Base-by-base conservation (phyloP, 2,888 invertebrate species). In the Heteromyza rotundicornis region DNA sequence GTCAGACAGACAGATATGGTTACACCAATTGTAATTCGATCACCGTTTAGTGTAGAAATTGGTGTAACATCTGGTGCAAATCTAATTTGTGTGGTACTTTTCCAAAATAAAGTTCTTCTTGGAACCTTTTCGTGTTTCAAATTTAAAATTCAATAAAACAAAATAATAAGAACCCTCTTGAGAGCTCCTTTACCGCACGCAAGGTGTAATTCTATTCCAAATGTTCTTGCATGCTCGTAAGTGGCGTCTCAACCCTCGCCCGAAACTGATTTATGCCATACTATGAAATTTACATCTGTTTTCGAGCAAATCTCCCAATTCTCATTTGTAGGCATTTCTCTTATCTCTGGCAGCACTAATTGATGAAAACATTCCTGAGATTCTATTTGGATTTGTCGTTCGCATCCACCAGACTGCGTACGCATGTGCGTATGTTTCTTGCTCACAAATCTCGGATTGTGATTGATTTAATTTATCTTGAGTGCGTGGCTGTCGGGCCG, bases 391-490 rank as follows among this genome's bases (percentile, higher is more conserved):
- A 47, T 51, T 55, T 40, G 27, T 60, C n/a, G 16, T 5, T 16
- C 50, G 2, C 14, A 22, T 51, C 51, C 51, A 22, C 36, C 44
- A 5, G 27, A 7, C 27, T 27, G 17, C 8, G 12, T n/a, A 56
- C 40, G 36, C 50, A 49, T 27, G 49, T 54, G 53, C 49, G 20
- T 32, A 22, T n/a, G n/a, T n/a, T n/a, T n/a, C n/a, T n/a, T n/a
- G n/a, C n/a, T n/a, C n/a, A 47, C 57, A 16, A 59, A 44, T 63
- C 57, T n/a, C 56, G 64, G 62, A 63, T 64, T 65, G 64, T 76
- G 75, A 76, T 74, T 74, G 75, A 74, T 73, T 74, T 71, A 70
- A 74, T 74, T 69, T 67, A 71, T 66, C 68, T 68, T 68, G 64
- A 60, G 62, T 64, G 66, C 58, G 19, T 1, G 17, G 51, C 16